Conservation (phyloP, 1,140 invertebrate genomes). For the Pollicipes pollicipes region DNA sequence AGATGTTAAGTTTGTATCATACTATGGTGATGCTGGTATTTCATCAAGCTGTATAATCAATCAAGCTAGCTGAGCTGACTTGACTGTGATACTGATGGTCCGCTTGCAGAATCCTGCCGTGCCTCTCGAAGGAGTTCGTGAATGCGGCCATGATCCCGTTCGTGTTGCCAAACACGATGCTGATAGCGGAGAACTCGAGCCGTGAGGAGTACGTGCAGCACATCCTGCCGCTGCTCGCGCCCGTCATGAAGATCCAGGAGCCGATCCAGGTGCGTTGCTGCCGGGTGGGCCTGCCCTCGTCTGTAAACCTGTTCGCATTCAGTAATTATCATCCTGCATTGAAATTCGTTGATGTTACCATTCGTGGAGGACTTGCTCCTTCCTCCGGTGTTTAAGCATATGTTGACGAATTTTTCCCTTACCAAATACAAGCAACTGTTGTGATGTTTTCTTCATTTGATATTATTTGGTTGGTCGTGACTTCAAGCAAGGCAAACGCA, state of each 20-base stretch:
- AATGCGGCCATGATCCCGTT: constrained; percentile 95
- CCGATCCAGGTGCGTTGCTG: constrained; percentile 78
- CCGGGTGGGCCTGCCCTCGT: constrained; percentile 9
- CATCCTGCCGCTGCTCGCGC: constrained; percentile 69
- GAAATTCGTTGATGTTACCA: too few relatives aligned
- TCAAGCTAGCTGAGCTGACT: too few relatives aligned
- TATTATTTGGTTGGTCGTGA: too few relatives aligned
- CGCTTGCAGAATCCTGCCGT: constrained; percentile 61
- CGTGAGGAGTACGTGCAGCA: constrained; percentile 65
- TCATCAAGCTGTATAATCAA: too few relatives aligned
- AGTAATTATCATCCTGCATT: constrained; percentile 5
- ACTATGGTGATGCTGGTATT: too few relatives aligned
- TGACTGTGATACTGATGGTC: too few relatives aligned
- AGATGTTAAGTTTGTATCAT: too few relatives aligned
- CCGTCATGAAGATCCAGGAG: constrained; percentile 74
- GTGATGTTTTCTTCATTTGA: too few relatives aligned
- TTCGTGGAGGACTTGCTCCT: constrained; percentile 11
- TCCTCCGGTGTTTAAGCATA: too few relatives aligned
- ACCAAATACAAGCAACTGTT: too few relatives aligned
- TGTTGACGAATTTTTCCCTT: too few relatives aligned
- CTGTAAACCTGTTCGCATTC: constrained; percentile 1
- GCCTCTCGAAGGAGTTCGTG: constrained; percentile 78
- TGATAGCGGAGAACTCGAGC: constrained; percentile 65
- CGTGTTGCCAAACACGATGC: constrained; percentile 76
- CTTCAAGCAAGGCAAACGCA: too few relatives aligned